Percentiles rank a stretch among this genome's conserved stretches.
phyloP scores from a whole-genome alignment of 2,888 invertebrate genomes.

The Xestia xanthographa region DNA sequence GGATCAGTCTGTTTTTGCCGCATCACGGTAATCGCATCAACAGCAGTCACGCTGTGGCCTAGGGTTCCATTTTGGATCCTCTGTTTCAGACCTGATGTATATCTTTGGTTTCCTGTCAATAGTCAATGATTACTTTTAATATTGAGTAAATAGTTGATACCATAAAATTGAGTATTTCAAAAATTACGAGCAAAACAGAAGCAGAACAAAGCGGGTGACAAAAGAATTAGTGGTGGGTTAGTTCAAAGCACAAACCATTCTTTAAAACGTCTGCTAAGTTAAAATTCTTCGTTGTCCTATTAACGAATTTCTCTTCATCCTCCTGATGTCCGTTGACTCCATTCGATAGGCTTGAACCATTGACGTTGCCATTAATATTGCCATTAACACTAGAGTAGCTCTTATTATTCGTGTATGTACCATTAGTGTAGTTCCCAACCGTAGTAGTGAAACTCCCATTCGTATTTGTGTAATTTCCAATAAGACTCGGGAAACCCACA shows the following conservation, averaged over 20 bases:
- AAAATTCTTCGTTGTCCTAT: slow-evolving; percentile 72
- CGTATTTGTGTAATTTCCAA: slow-evolving; percentile 63
- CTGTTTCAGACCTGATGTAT: slow-evolving; percentile 90
- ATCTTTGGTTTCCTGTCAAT: slow-evolving; percentile 90
- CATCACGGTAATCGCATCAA: slow-evolving; percentile 82
- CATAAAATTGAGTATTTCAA: slow-evolving; percentile 27
- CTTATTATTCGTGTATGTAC: slow-evolving; percentile 70
- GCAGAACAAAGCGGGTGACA: slow-evolving; percentile 62
- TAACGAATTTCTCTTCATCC: slow-evolving; percentile 75
- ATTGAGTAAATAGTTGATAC: slow-evolving; percentile 7
- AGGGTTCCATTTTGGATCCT: slow-evolving; percentile 91
- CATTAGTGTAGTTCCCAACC: slow-evolving; percentile 72
- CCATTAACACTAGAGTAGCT: slow-evolving; percentile 42
- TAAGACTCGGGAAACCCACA: slow-evolving; percentile 48
- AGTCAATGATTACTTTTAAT: slow-evolving; percentile 2
- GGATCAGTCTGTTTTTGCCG: slow-evolving; percentile 91
- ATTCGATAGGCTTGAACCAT: slow-evolving; percentile 62
- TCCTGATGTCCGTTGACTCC: slow-evolving; percentile 75
- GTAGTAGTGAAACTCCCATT: slow-evolving; percentile 67
- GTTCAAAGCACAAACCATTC: slow-evolving; percentile 87
- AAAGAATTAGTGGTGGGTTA: slow-evolving; percentile 83
- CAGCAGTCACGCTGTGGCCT: slow-evolving; percentile 88
- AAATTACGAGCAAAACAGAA: slow-evolving; percentile 55
- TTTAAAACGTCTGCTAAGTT: slow-evolving; percentile 81
- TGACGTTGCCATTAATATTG: slow-evolving; percentile 48